phyloP scores from a whole-genome alignment of 2,797 vertebrate genomes.

The Malacoraja senta region DNA sequence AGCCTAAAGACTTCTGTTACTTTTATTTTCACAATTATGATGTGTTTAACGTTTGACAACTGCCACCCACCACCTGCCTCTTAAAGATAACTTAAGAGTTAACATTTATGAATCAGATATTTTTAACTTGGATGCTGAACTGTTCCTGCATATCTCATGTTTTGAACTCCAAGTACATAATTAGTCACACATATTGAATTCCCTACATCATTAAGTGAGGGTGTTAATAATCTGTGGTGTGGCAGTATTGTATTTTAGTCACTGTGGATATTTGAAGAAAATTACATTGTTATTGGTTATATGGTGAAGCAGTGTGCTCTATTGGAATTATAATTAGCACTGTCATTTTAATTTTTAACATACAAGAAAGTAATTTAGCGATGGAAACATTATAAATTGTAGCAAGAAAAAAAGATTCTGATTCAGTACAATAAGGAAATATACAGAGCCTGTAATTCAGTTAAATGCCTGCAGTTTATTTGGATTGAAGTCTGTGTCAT shows the following conservation, averaged over 20 bases:
- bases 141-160: background rate
- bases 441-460: constrained; percentile 11
- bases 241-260: background rate
- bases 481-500: background rate
- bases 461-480: background rate
- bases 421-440: constrained; percentile 17
- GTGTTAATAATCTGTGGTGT: background rate
- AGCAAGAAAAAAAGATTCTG: background rate
- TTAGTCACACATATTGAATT: background rate
- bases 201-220: background rate
- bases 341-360: background rate
- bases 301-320: background rate
- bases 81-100: background rate
- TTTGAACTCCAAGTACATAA: background rate
- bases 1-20: too few relatives aligned
- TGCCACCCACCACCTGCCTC: too few relatives aligned
- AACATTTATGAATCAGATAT: background rate
- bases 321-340: background rate
- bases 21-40: background rate
- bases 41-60: background rate
- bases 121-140: background rate
- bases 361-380: background rate
- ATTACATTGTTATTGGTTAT: background rate
- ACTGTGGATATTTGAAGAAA: background rate
- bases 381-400: background rate